These are phyloP conservation scores for Geophilus truncorum DNA, from an alignment of 2,888 invertebrate genomes.

Conservation along the genomic window DNA sequence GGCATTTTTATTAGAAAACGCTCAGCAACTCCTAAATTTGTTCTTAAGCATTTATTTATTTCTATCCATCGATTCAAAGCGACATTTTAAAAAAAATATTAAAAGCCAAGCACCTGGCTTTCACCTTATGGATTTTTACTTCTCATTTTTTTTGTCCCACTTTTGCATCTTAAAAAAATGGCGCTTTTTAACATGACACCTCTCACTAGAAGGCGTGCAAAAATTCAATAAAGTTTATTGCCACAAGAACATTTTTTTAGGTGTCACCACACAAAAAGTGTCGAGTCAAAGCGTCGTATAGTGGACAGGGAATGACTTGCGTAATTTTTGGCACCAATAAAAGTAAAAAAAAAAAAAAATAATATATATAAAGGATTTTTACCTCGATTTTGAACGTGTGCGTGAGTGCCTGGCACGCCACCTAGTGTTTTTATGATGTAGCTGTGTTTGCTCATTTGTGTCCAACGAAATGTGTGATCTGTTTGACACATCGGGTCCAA, in stretches of 20 bases:
- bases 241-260: neutral
- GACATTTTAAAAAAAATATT: neutral
- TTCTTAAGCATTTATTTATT: too few species aligned
- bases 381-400: neutral
- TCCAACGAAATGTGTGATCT: slow-evolving; percentile 11
- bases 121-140: neutral
- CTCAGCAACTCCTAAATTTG: too few species aligned
- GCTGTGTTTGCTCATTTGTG: slow-evolving; percentile 25
- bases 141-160: too few species aligned
- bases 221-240: slow-evolving; percentile 25
- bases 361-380: neutral
- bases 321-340: neutral
- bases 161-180: neutral
- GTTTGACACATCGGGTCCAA: slow-evolving; percentile 17
- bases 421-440: neutral
- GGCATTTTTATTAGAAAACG: too few species aligned
- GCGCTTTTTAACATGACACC: neutral
- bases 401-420: slow-evolving; percentile 1
- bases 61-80: neutral
- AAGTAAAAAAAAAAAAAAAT: neutral
- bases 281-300: neutral
- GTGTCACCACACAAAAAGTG: neutral
- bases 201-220: neutral
- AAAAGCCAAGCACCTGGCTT: neutral
- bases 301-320: slow-evolving; percentile 15